Evolutionary conservation across 2,888 invertebrate species (phyloP).

Genomic region (Orthonevra nobilis): DNA sequence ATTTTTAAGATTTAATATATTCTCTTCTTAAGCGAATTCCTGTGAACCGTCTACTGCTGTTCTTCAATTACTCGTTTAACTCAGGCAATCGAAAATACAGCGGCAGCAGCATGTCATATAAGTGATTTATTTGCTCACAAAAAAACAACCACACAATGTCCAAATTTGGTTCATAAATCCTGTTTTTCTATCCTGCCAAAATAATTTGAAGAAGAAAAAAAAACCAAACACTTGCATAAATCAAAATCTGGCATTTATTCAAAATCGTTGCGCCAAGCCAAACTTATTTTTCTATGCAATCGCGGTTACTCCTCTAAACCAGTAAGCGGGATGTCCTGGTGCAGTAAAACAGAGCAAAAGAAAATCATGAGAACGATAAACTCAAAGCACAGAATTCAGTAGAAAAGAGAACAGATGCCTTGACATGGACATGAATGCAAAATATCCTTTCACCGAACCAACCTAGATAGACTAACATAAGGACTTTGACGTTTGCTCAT

Average conservation of each 20-base stretch:
- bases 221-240: slow-evolving; percentile 47
- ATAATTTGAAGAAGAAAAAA: slow-evolving; percentile 11
- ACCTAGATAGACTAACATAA: slow-evolving; percentile 65
- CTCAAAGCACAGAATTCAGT: slow-evolving; percentile 38
- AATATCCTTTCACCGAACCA: slow-evolving; percentile 49
- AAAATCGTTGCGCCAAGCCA: slow-evolving; percentile 47
- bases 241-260: slow-evolving; percentile 68
- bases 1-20: too few relatives aligned
- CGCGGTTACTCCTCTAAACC: slow-evolving; percentile 22
- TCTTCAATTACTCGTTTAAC: slow-evolving; percentile 38
- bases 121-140: slow-evolving; percentile 58
- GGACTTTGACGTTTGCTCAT: slow-evolving; percentile 69
- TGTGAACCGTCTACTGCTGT: too few relatives aligned
- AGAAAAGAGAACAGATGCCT: slow-evolving; percentile 68
- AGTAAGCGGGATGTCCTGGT: slow-evolving; percentile 15
- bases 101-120: slow-evolving; percentile 14
- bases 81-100: too few relatives aligned
- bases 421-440: slow-evolving; percentile 69
- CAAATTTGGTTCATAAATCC: slow-evolving; percentile 65
- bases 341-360: slow-evolving; percentile 53
- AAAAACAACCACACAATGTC: slow-evolving; percentile 29
- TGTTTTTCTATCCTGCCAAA: slow-evolving; percentile 5
- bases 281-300: slow-evolving; percentile 39
- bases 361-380: slow-evolving; percentile 1
- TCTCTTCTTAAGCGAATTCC: too few relatives aligned